phyloP scores from a whole-genome alignment of 2,797 vertebrate species.

The Notoglanidium macrostoma region DNA sequence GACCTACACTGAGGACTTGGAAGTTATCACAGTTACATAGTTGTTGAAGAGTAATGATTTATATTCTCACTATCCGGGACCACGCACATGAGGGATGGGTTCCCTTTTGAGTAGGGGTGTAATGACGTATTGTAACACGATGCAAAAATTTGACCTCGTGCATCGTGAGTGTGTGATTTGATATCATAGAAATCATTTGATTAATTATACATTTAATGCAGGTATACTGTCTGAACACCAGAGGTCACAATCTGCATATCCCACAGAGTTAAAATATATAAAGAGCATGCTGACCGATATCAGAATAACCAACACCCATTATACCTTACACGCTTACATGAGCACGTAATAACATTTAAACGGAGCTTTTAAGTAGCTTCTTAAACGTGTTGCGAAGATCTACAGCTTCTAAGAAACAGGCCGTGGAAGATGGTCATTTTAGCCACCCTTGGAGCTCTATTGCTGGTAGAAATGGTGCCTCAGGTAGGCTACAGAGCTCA shows the following conservation, averaged over 20 bases:
- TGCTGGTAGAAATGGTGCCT: neutral
- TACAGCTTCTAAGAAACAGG: neutral
- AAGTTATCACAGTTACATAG: neutral
- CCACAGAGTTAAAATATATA: neutral
- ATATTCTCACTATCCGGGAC: neutral
- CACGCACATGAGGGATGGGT: neutral
- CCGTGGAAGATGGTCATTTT: neutral
- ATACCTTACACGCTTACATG: neutral
- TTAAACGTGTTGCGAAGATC: neutral
- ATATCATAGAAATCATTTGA: no score
- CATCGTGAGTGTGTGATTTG: no score
- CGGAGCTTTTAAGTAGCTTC: neutral
- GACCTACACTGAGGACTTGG: neutral
- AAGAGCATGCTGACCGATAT: neutral
- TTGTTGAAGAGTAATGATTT: neutral
- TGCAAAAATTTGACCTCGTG: no score
- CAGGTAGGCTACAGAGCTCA: neutral
- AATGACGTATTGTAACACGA: neutral
- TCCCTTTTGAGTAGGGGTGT: neutral
- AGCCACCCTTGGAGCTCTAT: neutral
- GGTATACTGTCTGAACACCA: no score
- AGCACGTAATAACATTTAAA: neutral
- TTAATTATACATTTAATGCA: no score
- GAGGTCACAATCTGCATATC: neutral
- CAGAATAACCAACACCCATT: neutral